Evolutionary conservation across 2,113 vertebrate species (phyloP).

Genomic region (Rhinoderma darwinii): DNA sequence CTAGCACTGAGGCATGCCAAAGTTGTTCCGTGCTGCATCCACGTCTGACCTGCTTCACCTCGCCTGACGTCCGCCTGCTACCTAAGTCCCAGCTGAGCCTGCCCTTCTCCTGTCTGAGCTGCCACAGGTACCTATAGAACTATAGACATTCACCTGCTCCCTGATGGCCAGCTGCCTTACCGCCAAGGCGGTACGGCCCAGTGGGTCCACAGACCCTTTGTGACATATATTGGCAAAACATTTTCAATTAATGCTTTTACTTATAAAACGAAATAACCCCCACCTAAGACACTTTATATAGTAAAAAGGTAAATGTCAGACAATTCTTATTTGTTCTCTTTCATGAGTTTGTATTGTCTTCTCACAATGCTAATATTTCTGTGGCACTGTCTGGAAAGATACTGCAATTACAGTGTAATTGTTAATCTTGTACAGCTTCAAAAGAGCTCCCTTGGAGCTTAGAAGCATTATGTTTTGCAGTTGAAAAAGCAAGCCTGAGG

Average conservation of each 20-base stretch:
- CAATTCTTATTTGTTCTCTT: background rate
- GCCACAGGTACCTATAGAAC: no score
- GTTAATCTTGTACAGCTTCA: conserved; percentile 31
- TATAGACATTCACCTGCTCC: no score
- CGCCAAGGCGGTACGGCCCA: no score
- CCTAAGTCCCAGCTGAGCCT: no score
- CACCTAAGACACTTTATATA: background rate
- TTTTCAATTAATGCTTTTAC: background rate
- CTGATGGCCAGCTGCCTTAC: no score
- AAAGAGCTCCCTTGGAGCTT: conserved; percentile 17
- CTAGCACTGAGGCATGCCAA: no score
- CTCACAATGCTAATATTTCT: background rate
- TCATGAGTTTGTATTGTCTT: background rate
- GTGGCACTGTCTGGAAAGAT: conserved; percentile 1
- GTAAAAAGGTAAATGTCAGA: background rate
- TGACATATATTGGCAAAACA: no score
- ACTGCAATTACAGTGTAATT: conserved; percentile 19
- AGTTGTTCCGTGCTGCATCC: no score
- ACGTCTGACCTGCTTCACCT: no score
- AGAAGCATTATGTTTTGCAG: conserved; percentile 7
- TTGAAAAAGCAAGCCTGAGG: conserved; percentile 21
- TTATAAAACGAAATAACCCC: background rate
- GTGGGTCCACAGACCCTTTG: no score
- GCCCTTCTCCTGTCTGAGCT: no score
- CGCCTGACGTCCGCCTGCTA: no score